Evolutionary conservation across 2,888 invertebrate species (phyloP).

Genomic region (Marasmarcha lunaedactyla): DNA sequence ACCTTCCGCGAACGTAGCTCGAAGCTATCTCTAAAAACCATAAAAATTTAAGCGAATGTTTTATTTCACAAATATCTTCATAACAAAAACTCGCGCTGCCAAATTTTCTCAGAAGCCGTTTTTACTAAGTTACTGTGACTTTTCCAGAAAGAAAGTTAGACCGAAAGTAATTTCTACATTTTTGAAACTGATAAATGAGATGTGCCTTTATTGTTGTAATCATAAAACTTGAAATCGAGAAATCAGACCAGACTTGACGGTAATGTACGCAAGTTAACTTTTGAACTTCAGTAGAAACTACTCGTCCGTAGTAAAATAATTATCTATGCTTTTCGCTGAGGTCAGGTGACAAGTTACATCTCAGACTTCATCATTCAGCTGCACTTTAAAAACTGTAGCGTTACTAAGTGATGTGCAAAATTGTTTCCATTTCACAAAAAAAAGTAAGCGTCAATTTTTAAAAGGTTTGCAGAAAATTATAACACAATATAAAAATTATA

Average conservation of each 20-base stretch:
- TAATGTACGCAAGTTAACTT: slow-evolving; percentile 34
- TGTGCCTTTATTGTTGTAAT: not conserved
- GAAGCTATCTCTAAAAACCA: slow-evolving; percentile 27
- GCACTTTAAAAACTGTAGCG: slow-evolving; percentile 31
- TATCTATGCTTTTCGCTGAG: slow-evolving; percentile 51
- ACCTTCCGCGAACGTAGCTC: slow-evolving; percentile 35
- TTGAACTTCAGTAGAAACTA: slow-evolving; percentile 39
- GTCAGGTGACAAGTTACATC: slow-evolving; percentile 45
- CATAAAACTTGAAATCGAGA: not conserved
- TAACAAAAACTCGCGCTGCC: not conserved
- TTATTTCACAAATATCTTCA: slow-evolving; percentile 3
- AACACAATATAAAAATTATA: too few relatives aligned
- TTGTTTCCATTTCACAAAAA: too few relatives aligned
- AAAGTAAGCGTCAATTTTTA: too few relatives aligned
- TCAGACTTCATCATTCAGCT: slow-evolving; percentile 36
- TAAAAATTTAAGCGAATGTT: slow-evolving; percentile 3
- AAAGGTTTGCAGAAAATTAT: too few relatives aligned
- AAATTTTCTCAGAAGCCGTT: not conserved
- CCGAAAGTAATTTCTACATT: not conserved
- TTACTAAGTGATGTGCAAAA: slow-evolving; percentile 22
- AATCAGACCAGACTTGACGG: not conserved
- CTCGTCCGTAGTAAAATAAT: slow-evolving; percentile 53
- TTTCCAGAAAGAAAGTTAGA: not conserved
- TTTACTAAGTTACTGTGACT: not conserved
- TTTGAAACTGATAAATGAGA: not conserved